Evolutionary conservation across 2,113 vertebrate genomes (phyloP).

Genomic region (Vulpes ferrilata): DNA sequence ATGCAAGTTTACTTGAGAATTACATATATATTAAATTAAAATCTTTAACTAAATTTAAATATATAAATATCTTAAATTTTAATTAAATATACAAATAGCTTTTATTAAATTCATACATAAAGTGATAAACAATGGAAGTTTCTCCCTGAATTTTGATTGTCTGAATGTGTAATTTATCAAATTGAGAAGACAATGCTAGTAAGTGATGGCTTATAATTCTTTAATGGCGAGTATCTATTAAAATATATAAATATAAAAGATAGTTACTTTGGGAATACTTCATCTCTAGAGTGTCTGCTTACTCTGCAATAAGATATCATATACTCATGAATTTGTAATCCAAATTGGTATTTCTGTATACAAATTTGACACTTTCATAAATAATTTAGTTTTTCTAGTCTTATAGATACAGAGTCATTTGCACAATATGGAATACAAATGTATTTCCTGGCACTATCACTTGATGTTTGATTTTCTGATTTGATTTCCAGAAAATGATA

Average conservation of each 20-base stretch:
- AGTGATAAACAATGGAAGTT: not conserved
- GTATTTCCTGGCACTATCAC: slow-evolving; percentile 35
- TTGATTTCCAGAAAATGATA: slow-evolving; percentile 53
- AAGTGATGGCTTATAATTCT: slow-evolving; percentile 14
- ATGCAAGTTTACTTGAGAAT: not conserved
- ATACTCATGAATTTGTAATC: slow-evolving; percentile 73
- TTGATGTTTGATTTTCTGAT: slow-evolving; percentile 57
- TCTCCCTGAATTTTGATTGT: slow-evolving; percentile 5
- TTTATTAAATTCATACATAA: not conserved
- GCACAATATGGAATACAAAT: slow-evolving; percentile 41
- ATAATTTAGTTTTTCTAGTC: slow-evolving; percentile 68
- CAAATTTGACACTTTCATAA: slow-evolving; percentile 64
- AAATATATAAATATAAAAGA: slow-evolving; percentile 9
- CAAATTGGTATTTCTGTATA: slow-evolving; percentile 46
- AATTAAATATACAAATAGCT: slow-evolving; percentile 2
- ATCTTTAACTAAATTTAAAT: not conserved
- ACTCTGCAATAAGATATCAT: slow-evolving; percentile 23
- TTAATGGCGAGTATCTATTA: not conserved
- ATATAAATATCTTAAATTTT: not conserved
- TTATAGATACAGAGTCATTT: slow-evolving; percentile 21
- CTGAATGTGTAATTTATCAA: not conserved
- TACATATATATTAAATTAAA: not conserved
- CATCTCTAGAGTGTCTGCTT: slow-evolving; percentile 51
- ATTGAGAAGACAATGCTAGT: not conserved
- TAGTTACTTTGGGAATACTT: slow-evolving; percentile 20